Conservation (phyloP, 2,888 invertebrate genomes). For the Hypena proboscidalis region DNA sequence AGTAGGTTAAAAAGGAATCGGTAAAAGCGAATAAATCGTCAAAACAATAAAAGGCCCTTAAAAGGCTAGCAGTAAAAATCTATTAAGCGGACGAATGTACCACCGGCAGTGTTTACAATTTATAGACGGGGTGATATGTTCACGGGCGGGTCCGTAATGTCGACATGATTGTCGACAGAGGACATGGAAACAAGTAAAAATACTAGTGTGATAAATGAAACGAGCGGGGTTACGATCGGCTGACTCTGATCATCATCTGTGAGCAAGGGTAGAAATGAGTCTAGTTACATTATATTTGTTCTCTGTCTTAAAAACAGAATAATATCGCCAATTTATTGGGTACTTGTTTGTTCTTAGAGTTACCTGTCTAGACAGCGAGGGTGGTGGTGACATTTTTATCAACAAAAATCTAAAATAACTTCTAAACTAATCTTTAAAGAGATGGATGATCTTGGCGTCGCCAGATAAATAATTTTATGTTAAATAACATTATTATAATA, state of each 20-base stretch:
- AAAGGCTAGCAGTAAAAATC: constrained; percentile 69
- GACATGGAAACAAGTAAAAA: constrained; percentile 81
- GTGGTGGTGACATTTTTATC: too few species aligned
- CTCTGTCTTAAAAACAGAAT: constrained; percentile 31
- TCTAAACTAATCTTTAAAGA: too few species aligned
- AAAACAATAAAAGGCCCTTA: constrained; percentile 49
- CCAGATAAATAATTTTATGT: too few species aligned
- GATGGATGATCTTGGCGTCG: too few species aligned
- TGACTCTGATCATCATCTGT: constrained; percentile 38
- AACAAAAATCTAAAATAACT: too few species aligned
- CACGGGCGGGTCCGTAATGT: constrained; percentile 78
- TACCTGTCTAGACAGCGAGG: constrained; percentile 40
- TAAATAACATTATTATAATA: too few species aligned
- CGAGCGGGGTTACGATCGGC: constrained; percentile 57
- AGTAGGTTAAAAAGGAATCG: constrained; percentile 32
- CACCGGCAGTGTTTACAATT: constrained; percentile 80
- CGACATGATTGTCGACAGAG: constrained; percentile 81
- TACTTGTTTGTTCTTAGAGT: constrained; percentile 8
- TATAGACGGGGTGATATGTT: constrained; percentile 75
- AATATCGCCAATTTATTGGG: constrained; percentile 28
- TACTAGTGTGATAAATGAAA: constrained; percentile 77
- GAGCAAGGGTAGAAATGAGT: constrained; percentile 29
- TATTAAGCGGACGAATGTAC: constrained; percentile 72
- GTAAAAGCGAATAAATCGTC: constrained; percentile 48
- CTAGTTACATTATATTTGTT: constrained; percentile 35